Conservation (phyloP, 2,113 vertebrate species). For the Coreoperca whiteheadi region DNA sequence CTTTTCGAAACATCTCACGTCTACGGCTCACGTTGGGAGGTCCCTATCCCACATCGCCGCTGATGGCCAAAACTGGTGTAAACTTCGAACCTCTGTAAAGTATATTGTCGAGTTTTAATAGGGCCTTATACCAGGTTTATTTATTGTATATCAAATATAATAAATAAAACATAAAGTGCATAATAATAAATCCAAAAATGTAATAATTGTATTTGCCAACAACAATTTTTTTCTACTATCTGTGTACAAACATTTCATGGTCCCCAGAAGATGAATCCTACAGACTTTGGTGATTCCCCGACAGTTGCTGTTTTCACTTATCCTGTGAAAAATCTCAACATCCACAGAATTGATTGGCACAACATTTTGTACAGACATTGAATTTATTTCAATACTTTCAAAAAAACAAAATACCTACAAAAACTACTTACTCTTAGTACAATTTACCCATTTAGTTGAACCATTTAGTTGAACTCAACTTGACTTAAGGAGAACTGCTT, state of each 20-base stretch:
- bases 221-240: no score
- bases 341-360: no score
- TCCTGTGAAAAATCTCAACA: no score
- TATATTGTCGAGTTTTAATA: background rate
- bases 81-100: background rate
- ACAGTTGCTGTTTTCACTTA: no score
- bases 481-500: no score
- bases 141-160: background rate
- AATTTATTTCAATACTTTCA: background rate
- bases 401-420: no score
- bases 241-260: no score
- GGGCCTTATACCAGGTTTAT: background rate
- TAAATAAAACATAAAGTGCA: background rate
- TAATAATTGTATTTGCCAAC: no score
- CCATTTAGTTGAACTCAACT: background rate
- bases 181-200: background rate
- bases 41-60: background rate
- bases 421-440: no score
- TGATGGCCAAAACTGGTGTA: background rate
- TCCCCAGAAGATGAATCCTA: no score
- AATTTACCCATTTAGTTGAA: background rate
- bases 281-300: no score
- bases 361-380: background rate
- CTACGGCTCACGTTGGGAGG: background rate
- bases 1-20: background rate